Evolutionary conservation across 2,888 invertebrate species (phyloP).

Genomic region (Trissolcus brochymenae): DNA sequence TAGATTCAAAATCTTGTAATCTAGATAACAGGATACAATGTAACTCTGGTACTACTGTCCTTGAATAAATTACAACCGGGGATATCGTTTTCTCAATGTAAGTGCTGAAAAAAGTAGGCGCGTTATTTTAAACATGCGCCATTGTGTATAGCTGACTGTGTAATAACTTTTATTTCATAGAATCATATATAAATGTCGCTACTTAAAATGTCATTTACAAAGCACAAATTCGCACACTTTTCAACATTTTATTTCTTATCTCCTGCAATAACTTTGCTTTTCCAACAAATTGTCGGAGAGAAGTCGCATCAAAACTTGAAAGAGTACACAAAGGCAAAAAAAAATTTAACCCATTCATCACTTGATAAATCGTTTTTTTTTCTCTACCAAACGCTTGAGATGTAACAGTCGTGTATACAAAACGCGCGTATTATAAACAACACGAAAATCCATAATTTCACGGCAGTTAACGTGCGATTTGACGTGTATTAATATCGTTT

Average conservation of each 20-base stretch:
- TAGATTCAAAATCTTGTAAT: constrained; percentile 47
- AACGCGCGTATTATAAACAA: constrained; percentile 35
- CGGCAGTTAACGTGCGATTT: constrained; percentile 45
- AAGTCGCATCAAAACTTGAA: neutral
- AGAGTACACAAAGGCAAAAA: neutral
- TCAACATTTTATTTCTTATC: neutral
- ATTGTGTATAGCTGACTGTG: neutral
- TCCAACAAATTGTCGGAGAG: neutral
- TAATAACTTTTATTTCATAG: constrained; percentile 15
- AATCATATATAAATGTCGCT: constrained; percentile 6
- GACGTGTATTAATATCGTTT: constrained; percentile 41
- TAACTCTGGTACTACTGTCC: constrained; percentile 36
- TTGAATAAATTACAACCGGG: constrained; percentile 47
- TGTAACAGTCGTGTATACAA: constrained; percentile 17
- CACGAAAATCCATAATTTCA: constrained; percentile 44
- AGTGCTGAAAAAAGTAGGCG: constrained; percentile 39
- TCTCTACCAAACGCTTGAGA: neutral
- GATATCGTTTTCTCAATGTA: constrained; percentile 41
- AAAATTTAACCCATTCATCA: no score
- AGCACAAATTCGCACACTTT: no score
- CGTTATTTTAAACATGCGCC: constrained; percentile 25
- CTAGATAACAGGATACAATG: constrained; percentile 49
- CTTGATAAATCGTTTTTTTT: no score
- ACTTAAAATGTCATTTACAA: neutral
- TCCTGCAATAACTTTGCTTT: neutral